Conservation (phyloP, 2,113 vertebrate genomes). For the Orthonyx spaldingii region DNA sequence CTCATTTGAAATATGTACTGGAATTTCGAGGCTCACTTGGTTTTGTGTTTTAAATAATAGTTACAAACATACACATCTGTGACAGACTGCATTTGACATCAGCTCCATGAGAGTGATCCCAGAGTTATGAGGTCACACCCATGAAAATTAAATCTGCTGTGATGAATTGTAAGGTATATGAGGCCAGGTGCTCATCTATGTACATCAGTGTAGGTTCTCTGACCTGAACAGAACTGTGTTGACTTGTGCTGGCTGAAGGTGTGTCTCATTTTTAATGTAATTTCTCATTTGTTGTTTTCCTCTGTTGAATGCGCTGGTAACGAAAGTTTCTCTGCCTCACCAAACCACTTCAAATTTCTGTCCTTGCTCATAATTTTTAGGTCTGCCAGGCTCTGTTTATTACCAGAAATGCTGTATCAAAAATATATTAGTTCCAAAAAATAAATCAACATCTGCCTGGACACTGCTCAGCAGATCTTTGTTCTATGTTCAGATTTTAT, state of each 20-base stretch:
- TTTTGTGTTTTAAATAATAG: neutral
- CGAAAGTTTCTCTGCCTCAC: neutral
- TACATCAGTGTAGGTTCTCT: neutral
- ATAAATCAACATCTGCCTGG: neutral
- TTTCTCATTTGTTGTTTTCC: neutral
- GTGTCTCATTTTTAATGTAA: neutral
- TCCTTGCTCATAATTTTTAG: neutral
- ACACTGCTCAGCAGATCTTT: neutral
- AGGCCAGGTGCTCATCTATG: neutral
- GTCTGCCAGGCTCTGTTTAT: neutral
- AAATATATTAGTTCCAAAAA: neutral
- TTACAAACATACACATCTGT: neutral
- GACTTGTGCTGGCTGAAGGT: neutral
- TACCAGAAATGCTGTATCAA: neutral
- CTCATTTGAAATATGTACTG: neutral
- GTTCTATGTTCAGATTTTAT: neutral
- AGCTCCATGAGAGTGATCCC: neutral
- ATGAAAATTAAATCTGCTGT: neutral
- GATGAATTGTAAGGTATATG: neutral
- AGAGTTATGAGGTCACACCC: neutral
- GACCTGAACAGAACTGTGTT: neutral
- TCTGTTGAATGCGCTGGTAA: neutral
- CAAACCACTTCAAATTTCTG: neutral
- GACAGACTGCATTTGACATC: neutral
- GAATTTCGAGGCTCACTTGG: neutral